Evolutionary conservation across 1,140 invertebrate genomes (phyloP).

Genomic region (Bombus balteatus): DNA sequence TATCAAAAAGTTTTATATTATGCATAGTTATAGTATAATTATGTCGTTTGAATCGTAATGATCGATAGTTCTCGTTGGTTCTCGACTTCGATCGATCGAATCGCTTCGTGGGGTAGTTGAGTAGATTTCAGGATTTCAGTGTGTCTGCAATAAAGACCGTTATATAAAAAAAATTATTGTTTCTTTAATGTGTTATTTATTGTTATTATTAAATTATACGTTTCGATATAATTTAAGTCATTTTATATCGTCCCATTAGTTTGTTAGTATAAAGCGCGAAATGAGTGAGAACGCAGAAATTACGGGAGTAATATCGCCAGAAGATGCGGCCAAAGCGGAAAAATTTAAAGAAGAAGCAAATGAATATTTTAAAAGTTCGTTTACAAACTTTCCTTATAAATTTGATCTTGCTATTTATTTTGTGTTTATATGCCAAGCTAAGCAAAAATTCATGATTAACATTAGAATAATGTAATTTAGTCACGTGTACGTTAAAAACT

Average conservation of each 20-base stretch:
- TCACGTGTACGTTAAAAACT: constrained; percentile 74
- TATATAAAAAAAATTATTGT: constrained; percentile 51
- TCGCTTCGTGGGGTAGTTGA: constrained; percentile 35
- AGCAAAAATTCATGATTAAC: neutral
- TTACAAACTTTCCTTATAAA: neutral
- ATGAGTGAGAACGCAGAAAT: constrained; percentile 74
- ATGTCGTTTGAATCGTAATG: constrained; percentile 30
- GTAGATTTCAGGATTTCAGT: constrained; percentile 36
- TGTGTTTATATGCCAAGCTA: too few species aligned
- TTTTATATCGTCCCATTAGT: constrained; percentile 52
- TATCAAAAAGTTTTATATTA: neutral
- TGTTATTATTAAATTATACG: constrained; percentile 31
- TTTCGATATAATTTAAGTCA: constrained; percentile 52
- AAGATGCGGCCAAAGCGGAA: constrained; percentile 86
- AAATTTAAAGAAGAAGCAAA: constrained; percentile 93
- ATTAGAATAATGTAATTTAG: constrained; percentile 29
- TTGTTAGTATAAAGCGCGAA: constrained; percentile 23
- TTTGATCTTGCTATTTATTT: neutral
- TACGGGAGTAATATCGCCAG: constrained; percentile 66
- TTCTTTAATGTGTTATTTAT: constrained; percentile 70
- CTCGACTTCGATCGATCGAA: constrained; percentile 48
- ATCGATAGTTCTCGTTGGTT: constrained; percentile 49
- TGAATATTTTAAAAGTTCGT: constrained; percentile 92
- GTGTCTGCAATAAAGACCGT: constrained; percentile 49
- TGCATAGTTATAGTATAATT: neutral